Conservation (phyloP, 1,140 invertebrate species). For the Conus betulinus region DNA sequence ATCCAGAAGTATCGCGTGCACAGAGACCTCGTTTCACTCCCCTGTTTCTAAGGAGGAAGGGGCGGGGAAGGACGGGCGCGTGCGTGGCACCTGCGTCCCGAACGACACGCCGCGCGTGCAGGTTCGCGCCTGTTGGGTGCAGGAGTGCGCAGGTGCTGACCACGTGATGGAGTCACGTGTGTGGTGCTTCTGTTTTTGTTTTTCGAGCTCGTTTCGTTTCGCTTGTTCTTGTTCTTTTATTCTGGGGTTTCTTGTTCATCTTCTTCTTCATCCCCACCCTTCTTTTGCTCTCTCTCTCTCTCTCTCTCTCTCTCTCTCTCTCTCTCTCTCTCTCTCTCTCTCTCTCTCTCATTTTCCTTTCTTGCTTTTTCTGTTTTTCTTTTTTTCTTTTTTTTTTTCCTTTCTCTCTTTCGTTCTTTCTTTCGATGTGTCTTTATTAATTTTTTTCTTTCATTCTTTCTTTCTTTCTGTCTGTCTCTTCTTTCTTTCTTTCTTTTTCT, state of each 20-base stretch:
- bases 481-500: background rate
- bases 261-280: too few species aligned
- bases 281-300: too few species aligned
- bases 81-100: constrained; percentile 18
- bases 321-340: background rate
- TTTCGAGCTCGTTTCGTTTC: too few species aligned
- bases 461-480: background rate
- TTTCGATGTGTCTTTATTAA: background rate
- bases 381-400: background rate
- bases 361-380: background rate
- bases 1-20: constrained; percentile 42
- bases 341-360: background rate
- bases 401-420: background rate
- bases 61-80: background rate
- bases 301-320: too few species aligned
- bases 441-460: background rate
- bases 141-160: constrained; percentile 37
- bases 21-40: background rate
- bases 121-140: constrained; percentile 25
- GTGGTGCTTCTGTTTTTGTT: background rate
- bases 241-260: too few species aligned
- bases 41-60: background rate
- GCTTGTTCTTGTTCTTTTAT: too few species aligned
- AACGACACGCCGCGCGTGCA: constrained; percentile 32
- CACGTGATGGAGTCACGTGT: background rate